Evolutionary conservation across 2,888 invertebrate genomes (phyloP), one percentile per base, ranked within the genome.

Genomic region (Strigamia maritima): DNA sequence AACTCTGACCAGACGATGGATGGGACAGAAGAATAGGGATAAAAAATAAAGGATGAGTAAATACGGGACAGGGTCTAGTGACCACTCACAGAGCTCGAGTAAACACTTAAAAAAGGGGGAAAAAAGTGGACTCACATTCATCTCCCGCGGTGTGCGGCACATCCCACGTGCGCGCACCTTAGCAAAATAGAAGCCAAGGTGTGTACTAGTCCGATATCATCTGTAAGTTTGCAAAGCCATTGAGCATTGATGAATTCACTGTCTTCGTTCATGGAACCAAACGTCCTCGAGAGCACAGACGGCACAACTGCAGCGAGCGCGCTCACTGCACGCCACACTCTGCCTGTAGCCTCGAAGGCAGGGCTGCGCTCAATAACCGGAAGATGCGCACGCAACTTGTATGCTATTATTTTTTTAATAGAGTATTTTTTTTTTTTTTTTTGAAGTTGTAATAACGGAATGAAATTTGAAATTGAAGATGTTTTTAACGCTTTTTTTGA

Each of bases 271-370:
- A 60, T 60, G 60, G 60, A 60, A 10, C 60, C 60, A 60, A 60
- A 14, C 60, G 24, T 19, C 60, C 22, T 60, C 60, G 60, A 60
- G 22, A 24, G 60, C 60, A 60, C 44, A 44, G 16, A 44, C 60
- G 60, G 60, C 60, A 60, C 60, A 60, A 60, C 60, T 60, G 60
- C 54, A 60, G 22, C 60, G 8, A 22, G 60, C 60, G 60, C 60
- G 60, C 60, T 24, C 60, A 14, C 22, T 60, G 60, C 60, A 60
- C 60, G 60, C 60, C 60, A 60, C 60, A 60, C 60, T 22, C 60
- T 24, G 24, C 60, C 24, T n/a, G 24, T 60, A 60, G 60, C 60
- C 60, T 60, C 60, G 60, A 60, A 60, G 22, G 24, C 60, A 60
- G 22, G 60, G 60, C 4, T 4, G 60, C 16, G 24, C 12, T 60